Base-by-base conservation (phyloP, 2,113 vertebrate species). In the Mugil cephalus region DNA sequence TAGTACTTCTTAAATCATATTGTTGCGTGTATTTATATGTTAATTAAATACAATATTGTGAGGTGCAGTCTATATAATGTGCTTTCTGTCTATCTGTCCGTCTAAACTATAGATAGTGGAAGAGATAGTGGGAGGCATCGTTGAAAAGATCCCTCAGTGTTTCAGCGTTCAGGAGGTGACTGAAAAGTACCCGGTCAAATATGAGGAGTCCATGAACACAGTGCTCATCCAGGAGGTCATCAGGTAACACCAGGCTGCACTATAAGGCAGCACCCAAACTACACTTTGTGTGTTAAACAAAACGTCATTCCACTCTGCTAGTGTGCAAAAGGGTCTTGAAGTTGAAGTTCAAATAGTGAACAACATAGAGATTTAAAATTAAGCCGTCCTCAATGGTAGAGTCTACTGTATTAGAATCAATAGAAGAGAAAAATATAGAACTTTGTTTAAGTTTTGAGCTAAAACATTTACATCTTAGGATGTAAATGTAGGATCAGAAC, bases 171-270 rank as follows among this genome's bases (percentile, higher is more conserved):
- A 92, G 53, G 87, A 88, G 35, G 95, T 97, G 63, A 91, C 90
- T 77, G 43, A n/a, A 15, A 96, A 93, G 79, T 97, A 95, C 81
- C 96, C 96, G 0, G 95, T 97, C 55, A 91, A 95, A 66, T 96
- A 98, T 0, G 95, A 98, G 54, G 96, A 97, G 83, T 97, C 96
- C 50, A 97, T 98, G 96, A 97, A 99, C 89, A 97, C 96, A 0
- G 97, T 98, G 53, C 90, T 98, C 64, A 90, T 94, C n/a, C 97
- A 97, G 86, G 96, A 99, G 66, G 95, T 96, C 83, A 96, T 97
- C 79, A 96, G 96, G 96, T 98, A 92, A 84, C 53, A 61, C 13
- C 13, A 67, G 6, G 17, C 53, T 47, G n/a, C 11, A 5, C 50
- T 8, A 6, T 18, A 15, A 18, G 46, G 58, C 17, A 42, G 58